These are phyloP conservation scores for Mizuhopecten yessoensis DNA, from an alignment of 1,140 invertebrate genomes.

Conservation along the genomic window DNA sequence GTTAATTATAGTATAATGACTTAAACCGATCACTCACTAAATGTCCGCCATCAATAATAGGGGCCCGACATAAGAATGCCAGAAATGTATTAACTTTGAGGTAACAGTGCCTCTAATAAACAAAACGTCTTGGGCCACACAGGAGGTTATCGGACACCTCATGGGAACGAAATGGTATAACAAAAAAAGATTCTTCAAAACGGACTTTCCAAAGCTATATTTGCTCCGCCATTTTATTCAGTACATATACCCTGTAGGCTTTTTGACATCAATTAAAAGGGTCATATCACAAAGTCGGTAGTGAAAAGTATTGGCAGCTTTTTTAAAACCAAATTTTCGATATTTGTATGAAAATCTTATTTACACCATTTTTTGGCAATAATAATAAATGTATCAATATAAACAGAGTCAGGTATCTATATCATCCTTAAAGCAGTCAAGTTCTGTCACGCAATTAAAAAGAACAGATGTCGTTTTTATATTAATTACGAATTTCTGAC, in stretches of 20 bases:
- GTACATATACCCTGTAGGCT: slow-evolving; percentile 37
- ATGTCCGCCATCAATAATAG: background rate
- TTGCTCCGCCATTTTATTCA: slow-evolving; percentile 33
- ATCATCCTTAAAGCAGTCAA: too few relatives aligned
- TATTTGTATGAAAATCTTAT: background rate
- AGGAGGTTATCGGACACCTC: slow-evolving; percentile 22
- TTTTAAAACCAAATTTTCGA: background rate
- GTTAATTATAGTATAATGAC: slow-evolving; percentile 11
- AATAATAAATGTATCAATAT: too few relatives aligned
- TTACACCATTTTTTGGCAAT: too few relatives aligned
- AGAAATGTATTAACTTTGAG: background rate
- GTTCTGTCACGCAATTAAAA: background rate
- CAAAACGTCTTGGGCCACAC: slow-evolving; percentile 2
- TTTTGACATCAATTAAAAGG: slow-evolving; percentile 27
- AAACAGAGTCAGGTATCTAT: too few relatives aligned
- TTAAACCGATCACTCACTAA: background rate
- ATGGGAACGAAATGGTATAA: background rate
- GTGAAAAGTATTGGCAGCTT: background rate
- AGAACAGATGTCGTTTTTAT: background rate
- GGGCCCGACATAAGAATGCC: background rate
- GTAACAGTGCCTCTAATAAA: background rate
- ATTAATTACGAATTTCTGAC: background rate
- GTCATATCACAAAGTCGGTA: background rate
- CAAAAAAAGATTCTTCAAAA: slow-evolving; percentile 35
- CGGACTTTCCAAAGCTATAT: slow-evolving; percentile 26